Conservation (phyloP, 2,888 invertebrate genomes). For the Melieria crassipennis region DNA sequence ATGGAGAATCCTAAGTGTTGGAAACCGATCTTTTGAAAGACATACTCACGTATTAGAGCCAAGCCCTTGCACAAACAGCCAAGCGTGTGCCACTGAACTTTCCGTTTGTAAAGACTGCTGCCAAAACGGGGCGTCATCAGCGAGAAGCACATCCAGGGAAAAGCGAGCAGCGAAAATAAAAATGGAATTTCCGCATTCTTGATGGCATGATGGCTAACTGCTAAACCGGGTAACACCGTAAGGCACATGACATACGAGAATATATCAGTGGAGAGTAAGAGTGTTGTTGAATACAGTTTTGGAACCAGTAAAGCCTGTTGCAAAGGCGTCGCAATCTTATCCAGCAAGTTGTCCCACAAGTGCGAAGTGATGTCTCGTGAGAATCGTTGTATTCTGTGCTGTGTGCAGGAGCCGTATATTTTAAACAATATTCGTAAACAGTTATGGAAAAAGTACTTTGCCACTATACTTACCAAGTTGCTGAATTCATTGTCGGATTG, state of each 20-base stretch:
- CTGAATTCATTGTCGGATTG: conserved; percentile 2
- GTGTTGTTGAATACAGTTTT: conserved; percentile 61
- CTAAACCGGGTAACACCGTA: conserved; percentile 62
- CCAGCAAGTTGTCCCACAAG: conserved; percentile 57
- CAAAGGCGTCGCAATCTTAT: conserved; percentile 58
- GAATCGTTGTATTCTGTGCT: conserved; percentile 59
- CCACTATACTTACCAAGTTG: conserved; percentile 38
- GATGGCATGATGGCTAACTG: conserved; percentile 61
- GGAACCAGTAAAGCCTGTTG: conserved; percentile 60
- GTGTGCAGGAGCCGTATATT: not conserved
- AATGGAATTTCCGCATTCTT: conserved; percentile 65
- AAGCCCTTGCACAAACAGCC: conserved; percentile 62
- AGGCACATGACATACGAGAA: conserved; percentile 65
- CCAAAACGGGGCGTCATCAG: conserved; percentile 65
- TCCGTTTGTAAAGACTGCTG: conserved; percentile 57
- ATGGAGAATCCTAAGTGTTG: not conserved
- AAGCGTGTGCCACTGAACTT: conserved; percentile 62
- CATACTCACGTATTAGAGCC: conserved; percentile 60
- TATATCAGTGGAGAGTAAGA: conserved; percentile 61
- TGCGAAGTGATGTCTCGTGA: conserved; percentile 58
- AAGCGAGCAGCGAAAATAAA: conserved; percentile 64
- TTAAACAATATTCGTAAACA: too few species aligned
- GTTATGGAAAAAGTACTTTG: too few species aligned
- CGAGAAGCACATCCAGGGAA: conserved; percentile 66
- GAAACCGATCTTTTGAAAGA: not conserved